phyloP scores from a whole-genome alignment of 2,888 invertebrate genomes.

The Allolobophora icterica region DNA sequence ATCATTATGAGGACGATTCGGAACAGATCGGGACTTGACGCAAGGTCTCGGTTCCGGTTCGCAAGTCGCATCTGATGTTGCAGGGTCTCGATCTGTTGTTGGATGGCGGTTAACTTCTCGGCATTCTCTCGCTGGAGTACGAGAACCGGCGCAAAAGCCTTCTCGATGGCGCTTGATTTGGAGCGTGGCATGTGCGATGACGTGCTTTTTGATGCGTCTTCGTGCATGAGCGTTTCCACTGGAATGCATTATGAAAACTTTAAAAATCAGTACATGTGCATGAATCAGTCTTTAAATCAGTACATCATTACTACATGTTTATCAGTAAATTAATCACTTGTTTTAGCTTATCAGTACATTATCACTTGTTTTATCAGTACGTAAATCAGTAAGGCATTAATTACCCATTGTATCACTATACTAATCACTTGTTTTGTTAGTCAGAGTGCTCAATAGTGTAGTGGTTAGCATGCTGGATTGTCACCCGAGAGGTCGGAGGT shows the following conservation, averaged over 20 bases:
- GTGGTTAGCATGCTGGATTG: no score
- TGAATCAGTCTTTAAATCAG: no score
- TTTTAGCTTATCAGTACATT: not conserved
- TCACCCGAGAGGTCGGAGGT: no score
- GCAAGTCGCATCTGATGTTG: conserved; percentile 35
- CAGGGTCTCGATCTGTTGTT: conserved; percentile 41
- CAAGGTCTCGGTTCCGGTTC: not conserved
- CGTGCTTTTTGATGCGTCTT: not conserved
- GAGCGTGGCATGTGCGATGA: not conserved
- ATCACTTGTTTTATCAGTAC: no score
- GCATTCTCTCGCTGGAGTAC: conserved; percentile 40
- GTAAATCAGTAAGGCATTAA: no score
- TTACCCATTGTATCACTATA: no score
- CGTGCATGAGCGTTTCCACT: not conserved
- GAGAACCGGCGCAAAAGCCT: conserved; percentile 37
- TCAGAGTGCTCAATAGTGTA: no score
- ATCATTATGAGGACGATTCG: conserved; percentile 31
- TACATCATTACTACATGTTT: not conserved
- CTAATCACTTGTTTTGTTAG: no score
- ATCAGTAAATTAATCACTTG: not conserved
- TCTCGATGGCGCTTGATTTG: conserved; percentile 22
- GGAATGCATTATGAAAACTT: not conserved
- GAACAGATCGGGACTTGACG: conserved; percentile 34
- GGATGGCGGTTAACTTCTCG: conserved; percentile 42
- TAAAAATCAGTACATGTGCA: not conserved